Percentiles rank a stretch among this genome's conserved stretches.
Evolutionary conservation across 2,888 invertebrate species (phyloP).

Genomic region (Poecilus cupreus): DNA sequence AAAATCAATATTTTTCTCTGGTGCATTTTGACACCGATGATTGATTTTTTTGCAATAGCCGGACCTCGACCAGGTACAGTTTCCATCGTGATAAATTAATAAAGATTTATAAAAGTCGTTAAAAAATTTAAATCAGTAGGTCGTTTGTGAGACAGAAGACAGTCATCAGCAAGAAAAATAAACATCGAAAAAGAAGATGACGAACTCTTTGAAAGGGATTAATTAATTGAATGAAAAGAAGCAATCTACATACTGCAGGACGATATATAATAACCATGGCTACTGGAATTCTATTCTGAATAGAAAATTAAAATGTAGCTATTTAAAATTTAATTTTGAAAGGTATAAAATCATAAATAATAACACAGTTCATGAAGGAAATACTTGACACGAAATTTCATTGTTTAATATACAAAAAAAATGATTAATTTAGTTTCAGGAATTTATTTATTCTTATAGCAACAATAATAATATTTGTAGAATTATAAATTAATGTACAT

Average conservation of each 20-base stretch:
- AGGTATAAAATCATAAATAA: too few species aligned
- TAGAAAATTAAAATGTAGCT: too few species aligned
- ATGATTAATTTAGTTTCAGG: too few species aligned
- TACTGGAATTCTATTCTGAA: neutral
- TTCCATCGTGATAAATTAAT: constrained; percentile 55
- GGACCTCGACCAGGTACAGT: constrained; percentile 21
- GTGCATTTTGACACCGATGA: constrained; percentile 52
- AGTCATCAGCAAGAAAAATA: constrained; percentile 32
- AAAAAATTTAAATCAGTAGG: constrained; percentile 54
- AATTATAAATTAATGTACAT: too few species aligned
- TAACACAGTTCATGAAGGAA: too few species aligned
- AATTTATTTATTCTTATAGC: too few species aligned
- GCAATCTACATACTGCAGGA: neutral
- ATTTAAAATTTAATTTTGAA: too few species aligned
- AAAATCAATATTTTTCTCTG: constrained; percentile 53
- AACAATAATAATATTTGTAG: too few species aligned
- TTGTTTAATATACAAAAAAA: too few species aligned
- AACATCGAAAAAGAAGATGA: constrained; percentile 10
- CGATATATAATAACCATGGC: neutral
- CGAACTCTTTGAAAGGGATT: constrained; percentile 15
- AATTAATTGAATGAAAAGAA: constrained; percentile 27
- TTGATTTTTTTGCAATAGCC: constrained; percentile 58
- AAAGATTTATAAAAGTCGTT: constrained; percentile 58
- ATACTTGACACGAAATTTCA: too few species aligned
- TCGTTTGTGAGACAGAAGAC: constrained; percentile 37